Percentiles rank a stretch among this genome's conserved stretches.
These are phyloP conservation scores for Drosophila phalerata DNA, from an alignment of 2,888 invertebrate genomes.

Conservation along the genomic window DNA sequence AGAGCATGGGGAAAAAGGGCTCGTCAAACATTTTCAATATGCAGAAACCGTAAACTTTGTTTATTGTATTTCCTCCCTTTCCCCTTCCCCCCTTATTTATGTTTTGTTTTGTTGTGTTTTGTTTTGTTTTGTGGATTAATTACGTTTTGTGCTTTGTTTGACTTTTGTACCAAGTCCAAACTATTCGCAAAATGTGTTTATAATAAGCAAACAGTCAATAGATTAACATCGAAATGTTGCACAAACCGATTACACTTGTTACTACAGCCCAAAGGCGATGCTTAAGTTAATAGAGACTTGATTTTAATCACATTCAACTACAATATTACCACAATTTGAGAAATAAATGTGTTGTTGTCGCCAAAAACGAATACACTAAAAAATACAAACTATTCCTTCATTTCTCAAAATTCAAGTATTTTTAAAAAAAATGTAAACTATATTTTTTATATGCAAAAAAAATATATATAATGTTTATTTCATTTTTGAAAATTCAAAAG, in stretches of 20 bases:
- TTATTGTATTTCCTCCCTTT: conserved; percentile 17
- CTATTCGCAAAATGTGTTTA: conserved; percentile 31
- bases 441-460: no score
- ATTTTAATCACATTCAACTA: not conserved
- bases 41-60: conserved; percentile 46
- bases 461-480: no score
- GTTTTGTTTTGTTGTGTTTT: not conserved
- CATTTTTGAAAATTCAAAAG: no score
- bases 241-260: conserved; percentile 7
- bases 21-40: conserved; percentile 39
- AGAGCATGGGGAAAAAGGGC: not conserved
- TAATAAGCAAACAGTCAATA: conserved; percentile 22
- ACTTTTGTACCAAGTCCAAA: conserved; percentile 15
- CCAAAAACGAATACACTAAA: no score
- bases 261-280: not conserved
- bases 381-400: no score
- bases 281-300: not conserved
- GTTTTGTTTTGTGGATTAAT: conserved; percentile 30
- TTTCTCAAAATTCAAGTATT: no score
- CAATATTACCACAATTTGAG: not conserved
- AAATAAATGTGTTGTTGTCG: no score
- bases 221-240: conserved; percentile 6
- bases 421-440: no score
- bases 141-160: conserved; percentile 28
- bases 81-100: no score